These are phyloP conservation scores for Amphibalanus amphitrite DNA, from an alignment of 1,140 invertebrate species.

Conservation along the genomic window DNA sequence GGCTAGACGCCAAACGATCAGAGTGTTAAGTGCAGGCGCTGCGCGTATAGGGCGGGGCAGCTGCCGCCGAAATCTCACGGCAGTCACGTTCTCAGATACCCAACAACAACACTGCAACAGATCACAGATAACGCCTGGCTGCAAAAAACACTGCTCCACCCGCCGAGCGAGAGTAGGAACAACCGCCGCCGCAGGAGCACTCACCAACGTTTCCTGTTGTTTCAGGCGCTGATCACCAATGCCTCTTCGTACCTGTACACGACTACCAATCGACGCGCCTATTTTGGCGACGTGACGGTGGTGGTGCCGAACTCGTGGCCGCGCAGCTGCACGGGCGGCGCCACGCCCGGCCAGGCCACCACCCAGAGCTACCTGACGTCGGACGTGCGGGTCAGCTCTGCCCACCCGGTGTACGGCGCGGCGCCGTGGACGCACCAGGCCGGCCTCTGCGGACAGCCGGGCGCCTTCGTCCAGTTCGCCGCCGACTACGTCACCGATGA, in stretches of 20 bases:
- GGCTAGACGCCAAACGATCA: no score
- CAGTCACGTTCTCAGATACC: no score
- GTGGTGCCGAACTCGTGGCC: constrained; percentile 17
- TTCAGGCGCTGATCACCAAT: constrained; percentile 13
- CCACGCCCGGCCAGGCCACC: constrained; percentile 11
- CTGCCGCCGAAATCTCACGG: no score
- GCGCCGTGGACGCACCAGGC: constrained; percentile 25
- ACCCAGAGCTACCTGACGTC: constrained; percentile 10
- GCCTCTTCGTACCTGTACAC: constrained; percentile 17
- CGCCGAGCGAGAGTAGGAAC: no score
- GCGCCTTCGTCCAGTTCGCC: constrained; percentile 23
- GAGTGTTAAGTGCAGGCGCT: no score
- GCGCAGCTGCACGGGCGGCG: constrained; percentile 5
- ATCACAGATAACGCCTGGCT: no score
- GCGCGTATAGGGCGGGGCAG: no score
- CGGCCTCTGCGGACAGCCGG: constrained; percentile 22
- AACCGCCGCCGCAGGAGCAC: no score
- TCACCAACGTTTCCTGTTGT: no score
- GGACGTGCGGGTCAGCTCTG: constrained; percentile 12
- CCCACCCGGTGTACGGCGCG: constrained; percentile 20
- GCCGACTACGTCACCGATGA: constrained; percentile 16
- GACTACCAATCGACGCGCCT: constrained; percentile 17
- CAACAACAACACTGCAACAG: no score
- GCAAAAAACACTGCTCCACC: no score
- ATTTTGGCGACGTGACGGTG: no score